phyloP scores from a whole-genome alignment of 2,888 invertebrate genomes.

The Keiferia lycopersicella region DNA sequence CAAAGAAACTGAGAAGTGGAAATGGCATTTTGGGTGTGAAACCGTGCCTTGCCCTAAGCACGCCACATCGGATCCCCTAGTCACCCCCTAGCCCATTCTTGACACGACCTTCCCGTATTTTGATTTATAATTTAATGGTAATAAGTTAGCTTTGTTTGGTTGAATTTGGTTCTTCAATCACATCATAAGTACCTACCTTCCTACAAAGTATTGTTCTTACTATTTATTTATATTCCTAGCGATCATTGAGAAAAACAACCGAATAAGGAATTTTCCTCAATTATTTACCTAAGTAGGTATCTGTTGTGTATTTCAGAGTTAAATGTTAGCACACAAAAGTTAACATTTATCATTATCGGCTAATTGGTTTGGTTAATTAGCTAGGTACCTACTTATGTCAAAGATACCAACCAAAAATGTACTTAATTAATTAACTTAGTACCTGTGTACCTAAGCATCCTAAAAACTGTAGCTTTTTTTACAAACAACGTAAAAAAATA shows the following conservation, averaged over 20 bases:
- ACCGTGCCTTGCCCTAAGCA: conserved; percentile 31
- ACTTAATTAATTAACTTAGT: no score
- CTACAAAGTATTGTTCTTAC: no score
- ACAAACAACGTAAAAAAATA: not conserved
- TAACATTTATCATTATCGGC: not conserved
- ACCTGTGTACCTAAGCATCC: no score
- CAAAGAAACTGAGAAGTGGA: conserved; percentile 39
- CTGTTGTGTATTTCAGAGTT: no score
- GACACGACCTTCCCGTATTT: not conserved
- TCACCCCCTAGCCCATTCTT: conserved; percentile 22
- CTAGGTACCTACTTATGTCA: no score
- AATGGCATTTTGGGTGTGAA: conserved; percentile 35
- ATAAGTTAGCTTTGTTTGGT: no score
- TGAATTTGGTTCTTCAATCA: not conserved
- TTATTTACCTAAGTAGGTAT: not conserved
- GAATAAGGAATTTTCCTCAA: conserved; percentile 10
- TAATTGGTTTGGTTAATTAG: no score
- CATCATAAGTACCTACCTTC: not conserved
- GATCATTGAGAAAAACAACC: conserved; percentile 7
- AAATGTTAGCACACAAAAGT: not conserved
- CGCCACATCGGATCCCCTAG: no score
- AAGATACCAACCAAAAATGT: no score
- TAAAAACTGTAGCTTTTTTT: not conserved
- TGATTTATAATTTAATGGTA: not conserved
- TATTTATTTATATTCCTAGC: not conserved